Evolutionary conservation across 2,113 vertebrate species (phyloP).

Genomic region (Sardina pilchardus): DNA sequence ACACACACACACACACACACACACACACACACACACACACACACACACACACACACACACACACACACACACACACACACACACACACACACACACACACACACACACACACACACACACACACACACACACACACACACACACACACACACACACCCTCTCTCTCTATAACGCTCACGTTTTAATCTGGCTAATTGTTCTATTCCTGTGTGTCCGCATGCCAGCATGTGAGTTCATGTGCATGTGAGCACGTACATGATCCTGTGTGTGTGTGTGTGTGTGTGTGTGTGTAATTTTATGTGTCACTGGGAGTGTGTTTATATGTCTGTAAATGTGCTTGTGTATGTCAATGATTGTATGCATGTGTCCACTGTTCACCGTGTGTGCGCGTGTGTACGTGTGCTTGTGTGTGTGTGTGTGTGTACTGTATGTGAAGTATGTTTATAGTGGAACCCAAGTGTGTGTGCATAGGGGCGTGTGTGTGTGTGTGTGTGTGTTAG

Average conservation of each 20-base stretch:
- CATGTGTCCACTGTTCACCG: too few relatives aligned
- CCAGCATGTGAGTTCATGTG: too few relatives aligned
- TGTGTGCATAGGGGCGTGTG: neutral
- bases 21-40: neutral
- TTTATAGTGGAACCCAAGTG: constrained; percentile 7
- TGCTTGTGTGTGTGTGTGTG: too few relatives aligned
- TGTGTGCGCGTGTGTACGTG: too few relatives aligned
- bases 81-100: neutral
- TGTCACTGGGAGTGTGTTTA: constrained; percentile 17
- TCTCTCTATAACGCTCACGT: neutral
- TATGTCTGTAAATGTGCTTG: neutral
- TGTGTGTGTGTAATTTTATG: constrained; percentile 41
- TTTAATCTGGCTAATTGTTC: too few relatives aligned
- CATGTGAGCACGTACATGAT: too few relatives aligned
- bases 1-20: neutral
- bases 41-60: neutral
- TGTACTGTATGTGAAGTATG: too few relatives aligned
- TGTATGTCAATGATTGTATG: neutral
- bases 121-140: neutral
- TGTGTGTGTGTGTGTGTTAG: neutral
- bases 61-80: neutral
- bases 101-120: neutral
- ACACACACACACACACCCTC: constrained; percentile 12
- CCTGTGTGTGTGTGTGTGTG: constrained; percentile 35
- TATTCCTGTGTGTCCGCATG: too few relatives aligned